Evolutionary conservation across 2,113 vertebrate genomes (phyloP).

Genomic region (Anguilla rostrata): DNA sequence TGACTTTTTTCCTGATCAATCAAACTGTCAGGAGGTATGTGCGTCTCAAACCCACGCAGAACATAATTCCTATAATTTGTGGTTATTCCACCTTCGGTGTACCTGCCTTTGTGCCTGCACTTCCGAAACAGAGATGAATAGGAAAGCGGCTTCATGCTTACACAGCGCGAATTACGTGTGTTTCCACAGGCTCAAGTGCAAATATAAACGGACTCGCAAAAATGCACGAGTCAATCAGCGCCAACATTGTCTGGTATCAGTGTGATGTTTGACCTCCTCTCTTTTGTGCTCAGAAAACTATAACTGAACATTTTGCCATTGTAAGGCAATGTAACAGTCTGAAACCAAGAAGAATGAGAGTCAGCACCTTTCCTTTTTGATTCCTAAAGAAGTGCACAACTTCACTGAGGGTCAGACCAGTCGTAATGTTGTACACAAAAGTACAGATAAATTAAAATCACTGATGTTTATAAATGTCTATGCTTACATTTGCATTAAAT

Average conservation of each 20-base stretch:
- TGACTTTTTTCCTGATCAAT: conserved; percentile 72
- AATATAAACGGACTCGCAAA: conserved; percentile 26
- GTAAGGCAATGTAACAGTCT: background rate
- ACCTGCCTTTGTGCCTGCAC: conserved; percentile 58
- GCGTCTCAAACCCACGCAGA: conserved; percentile 62
- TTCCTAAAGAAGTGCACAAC: no score
- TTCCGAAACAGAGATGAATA: conserved; percentile 57
- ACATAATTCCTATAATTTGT: conserved; percentile 70
- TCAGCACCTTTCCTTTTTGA: no score
- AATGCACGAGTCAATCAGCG: background rate
- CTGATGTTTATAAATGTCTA: background rate
- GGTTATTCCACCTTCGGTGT: conserved; percentile 48
- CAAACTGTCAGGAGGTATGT: conserved; percentile 60
- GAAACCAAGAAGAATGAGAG: background rate
- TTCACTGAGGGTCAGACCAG: no score
- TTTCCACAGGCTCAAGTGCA: conserved; percentile 23
- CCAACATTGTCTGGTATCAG: background rate
- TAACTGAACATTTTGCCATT: background rate
- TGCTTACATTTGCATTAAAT: background rate
- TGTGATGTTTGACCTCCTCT: background rate
- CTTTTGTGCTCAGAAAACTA: background rate
- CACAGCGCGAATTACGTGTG: conserved; percentile 47
- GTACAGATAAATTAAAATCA: no score
- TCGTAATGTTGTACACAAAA: no score
- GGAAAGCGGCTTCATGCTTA: conserved; percentile 46